Base-by-base conservation (phyloP, 2,113 vertebrate genomes). In the Sturnira hondurensis region DNA sequence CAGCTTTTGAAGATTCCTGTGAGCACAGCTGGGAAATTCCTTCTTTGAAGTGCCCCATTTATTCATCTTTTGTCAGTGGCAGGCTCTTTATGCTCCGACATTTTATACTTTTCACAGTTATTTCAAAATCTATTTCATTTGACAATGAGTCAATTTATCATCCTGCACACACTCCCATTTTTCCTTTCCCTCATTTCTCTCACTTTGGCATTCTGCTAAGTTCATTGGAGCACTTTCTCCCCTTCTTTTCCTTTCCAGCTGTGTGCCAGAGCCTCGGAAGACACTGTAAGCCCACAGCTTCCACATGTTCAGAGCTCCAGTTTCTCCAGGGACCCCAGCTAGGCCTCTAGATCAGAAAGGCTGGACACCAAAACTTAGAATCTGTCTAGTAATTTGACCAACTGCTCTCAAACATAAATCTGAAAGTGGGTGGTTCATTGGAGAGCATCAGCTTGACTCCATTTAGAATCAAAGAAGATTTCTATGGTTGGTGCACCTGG, bases 61-160 rank as follows among this genome's bases (percentile, higher is more conserved):
- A 96, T 96, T 96, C 96, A 98, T 96, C 96, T 97, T 85, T 95
- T 96, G 96, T 97, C 97, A 88, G 68, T 91, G 94, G 95, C 96
- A 84, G 96, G 80, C 52, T 92, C 78, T 94, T 96, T 93, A 41
- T 74, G 73, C 86, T 43, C 76, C 38, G 97, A 97, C 93, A 96
- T 97, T 94, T 97, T 96, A 95, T 89, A 93, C 96, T 92, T 97
- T 97, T 91, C 92, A 91, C 97, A 96, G 97, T 92, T 95, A 95
- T 93, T 97, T 96, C 89, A 91, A 92, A 97, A 97, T 95, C 96
- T 95, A 93, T 97, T 97, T 97, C 80, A 71, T 67, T 92, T 90
- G 95, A 97, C 6, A 0, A 1, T 8, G 89, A 93, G 63, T 92
- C 86, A 45, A 96, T 97, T 97, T 89, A 95, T 97, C 97, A 97